These are phyloP conservation scores for Delia radicum DNA, from an alignment of 1,140 invertebrate genomes.

Conservation along the genomic window DNA sequence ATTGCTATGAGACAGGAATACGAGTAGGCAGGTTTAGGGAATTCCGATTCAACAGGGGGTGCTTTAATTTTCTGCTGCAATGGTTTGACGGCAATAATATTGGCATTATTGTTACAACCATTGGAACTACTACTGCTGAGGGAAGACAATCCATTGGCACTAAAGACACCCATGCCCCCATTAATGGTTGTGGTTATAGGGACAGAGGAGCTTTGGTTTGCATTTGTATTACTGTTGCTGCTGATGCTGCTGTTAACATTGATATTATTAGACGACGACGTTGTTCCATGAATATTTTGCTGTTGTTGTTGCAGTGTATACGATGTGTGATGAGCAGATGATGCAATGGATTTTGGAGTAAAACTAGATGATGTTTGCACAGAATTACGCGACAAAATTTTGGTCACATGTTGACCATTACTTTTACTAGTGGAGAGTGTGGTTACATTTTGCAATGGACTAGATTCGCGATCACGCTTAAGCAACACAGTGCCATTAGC, in stretches of 20 bases:
- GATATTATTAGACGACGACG: conserved; percentile 34
- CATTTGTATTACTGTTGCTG: not conserved
- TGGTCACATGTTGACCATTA: conserved; percentile 30
- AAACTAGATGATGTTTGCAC: conserved; percentile 28
- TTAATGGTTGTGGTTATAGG: conserved; percentile 27
- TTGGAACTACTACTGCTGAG: not conserved
- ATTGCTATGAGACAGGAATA: conserved; percentile 97
- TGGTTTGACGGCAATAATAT: conserved; percentile 48
- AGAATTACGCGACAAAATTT: conserved; percentile 31
- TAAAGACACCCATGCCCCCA: conserved; percentile 23
- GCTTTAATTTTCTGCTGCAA: conserved; percentile 58
- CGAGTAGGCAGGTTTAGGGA: conserved; percentile 95
- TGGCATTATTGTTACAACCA: conserved; percentile 5
- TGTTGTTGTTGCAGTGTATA: conserved; percentile 31
- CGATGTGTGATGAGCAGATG: conserved; percentile 42
- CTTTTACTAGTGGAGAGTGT: conserved; percentile 30
- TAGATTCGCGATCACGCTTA: conserved; percentile 44
- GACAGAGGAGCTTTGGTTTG: not conserved
- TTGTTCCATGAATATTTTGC: conserved; percentile 5
- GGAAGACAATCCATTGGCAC: not conserved
- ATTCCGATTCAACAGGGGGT: conserved; percentile 65
- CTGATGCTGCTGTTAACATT: not conserved
- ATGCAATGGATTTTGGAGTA: conserved; percentile 51
- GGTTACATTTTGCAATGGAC: conserved; percentile 38
- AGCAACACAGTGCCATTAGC: conserved; percentile 38